These are phyloP conservation scores for Caranx ignobilis DNA, from an alignment of 2,113 vertebrate species.

Conservation along the genomic window DNA sequence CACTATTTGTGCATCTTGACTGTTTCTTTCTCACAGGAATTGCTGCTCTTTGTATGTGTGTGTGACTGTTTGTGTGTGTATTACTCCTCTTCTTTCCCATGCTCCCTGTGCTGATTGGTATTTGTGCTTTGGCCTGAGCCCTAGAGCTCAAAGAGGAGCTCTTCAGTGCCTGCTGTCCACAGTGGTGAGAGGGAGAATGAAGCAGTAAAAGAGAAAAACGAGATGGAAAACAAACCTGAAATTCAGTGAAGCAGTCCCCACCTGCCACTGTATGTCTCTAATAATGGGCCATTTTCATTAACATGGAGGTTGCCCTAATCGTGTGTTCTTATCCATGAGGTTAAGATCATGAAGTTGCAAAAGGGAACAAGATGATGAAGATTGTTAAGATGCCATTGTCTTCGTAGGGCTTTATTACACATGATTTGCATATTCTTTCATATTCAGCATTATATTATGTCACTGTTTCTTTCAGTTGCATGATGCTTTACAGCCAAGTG, in stretches of 20 bases:
- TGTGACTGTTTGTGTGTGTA: conserved; percentile 12
- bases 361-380: background rate
- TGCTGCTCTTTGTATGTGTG: conserved; percentile 26
- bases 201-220: conserved; percentile 3
- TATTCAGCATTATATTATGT: background rate
- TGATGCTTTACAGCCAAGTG: background rate
- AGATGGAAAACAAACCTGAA: conserved; percentile 20
- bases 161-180: conserved; percentile 54
- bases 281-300: background rate
- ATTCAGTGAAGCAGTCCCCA: conserved; percentile 14
- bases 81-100: conserved; percentile 40
- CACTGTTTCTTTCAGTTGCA: background rate
- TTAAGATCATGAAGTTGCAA: background rate
- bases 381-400: conserved; percentile 1
- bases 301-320: background rate
- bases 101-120: conserved; percentile 68
- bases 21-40: conserved; percentile 35
- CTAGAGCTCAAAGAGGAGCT: conserved; percentile 55
- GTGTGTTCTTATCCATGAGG: background rate
- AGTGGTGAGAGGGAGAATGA: conserved; percentile 31
- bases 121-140: conserved; percentile 58
- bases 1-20: conserved; percentile 36
- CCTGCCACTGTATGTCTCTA: conserved; percentile 1
- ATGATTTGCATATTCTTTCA: background rate
- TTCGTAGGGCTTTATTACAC: conserved; percentile 1